Conservation (phyloP, 2,888 invertebrate genomes). For the Homarus gammarus region DNA sequence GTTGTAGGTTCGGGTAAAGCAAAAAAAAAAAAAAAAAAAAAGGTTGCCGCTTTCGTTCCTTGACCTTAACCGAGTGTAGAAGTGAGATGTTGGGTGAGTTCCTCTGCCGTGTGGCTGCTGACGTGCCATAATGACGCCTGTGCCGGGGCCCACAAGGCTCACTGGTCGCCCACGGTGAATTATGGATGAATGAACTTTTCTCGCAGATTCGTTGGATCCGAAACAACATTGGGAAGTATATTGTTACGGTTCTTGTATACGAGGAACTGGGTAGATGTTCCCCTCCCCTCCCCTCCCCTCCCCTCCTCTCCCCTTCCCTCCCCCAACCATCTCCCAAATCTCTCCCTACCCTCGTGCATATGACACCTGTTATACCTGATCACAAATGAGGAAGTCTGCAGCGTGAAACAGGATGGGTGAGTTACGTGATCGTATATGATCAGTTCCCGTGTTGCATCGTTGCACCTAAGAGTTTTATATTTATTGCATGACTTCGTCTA, state of each 20-base stretch:
- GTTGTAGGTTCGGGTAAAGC: background rate
- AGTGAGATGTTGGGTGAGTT: slow-evolving; percentile 27
- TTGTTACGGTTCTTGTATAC: background rate
- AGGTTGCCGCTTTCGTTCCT: slow-evolving; percentile 17
- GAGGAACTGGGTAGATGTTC: no score
- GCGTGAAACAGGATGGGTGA: no score
- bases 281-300: no score
- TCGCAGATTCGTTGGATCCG: background rate
- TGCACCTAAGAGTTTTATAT: no score
- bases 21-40: background rate
- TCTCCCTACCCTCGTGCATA: no score
- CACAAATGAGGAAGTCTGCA: no score
- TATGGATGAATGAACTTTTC: slow-evolving; percentile 27
- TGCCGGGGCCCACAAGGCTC: background rate
- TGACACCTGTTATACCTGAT: no score
- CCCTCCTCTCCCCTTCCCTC: no score
- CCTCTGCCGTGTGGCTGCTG: slow-evolving; percentile 5
- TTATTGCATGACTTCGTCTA: no score
- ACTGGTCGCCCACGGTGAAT: background rate
- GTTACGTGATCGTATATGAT: no score
- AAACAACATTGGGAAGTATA: background rate
- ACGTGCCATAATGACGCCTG: background rate
- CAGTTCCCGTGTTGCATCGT: no score
- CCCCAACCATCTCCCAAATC: no score
- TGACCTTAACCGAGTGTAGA: slow-evolving; percentile 26